phyloP scores from a whole-genome alignment of 2,888 invertebrate genomes.

The Hetaerina titia region DNA sequence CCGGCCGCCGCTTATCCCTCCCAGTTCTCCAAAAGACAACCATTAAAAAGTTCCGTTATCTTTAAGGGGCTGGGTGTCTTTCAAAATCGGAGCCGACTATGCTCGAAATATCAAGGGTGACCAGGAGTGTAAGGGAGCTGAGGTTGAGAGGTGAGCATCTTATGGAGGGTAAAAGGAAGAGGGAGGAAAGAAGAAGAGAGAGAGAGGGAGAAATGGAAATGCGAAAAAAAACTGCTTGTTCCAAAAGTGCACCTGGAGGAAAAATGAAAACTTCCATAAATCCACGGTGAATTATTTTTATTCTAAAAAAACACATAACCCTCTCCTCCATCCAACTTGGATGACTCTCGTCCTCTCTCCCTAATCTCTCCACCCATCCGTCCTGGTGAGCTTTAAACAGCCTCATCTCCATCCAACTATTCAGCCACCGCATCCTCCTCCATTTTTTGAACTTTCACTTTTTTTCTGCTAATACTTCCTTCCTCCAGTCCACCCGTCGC shows the following conservation, averaged over 20 bases:
- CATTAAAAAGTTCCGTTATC: no score
- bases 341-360: neutral
- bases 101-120: neutral
- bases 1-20: no score
- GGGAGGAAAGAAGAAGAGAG: neutral
- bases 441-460: neutral
- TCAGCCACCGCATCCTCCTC: neutral
- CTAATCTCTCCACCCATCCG: slow-evolving; percentile 21
- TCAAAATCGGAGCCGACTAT: neutral
- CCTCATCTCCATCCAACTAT: slow-evolving; percentile 2
- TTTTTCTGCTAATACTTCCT: slow-evolving; percentile 30
- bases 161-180: neutral
- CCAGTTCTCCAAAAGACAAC: no score
- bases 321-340: neutral
- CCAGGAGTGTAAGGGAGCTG: neutral
- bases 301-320: neutral
- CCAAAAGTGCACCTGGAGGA: neutral
- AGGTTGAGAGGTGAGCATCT: no score
- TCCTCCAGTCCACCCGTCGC: neutral
- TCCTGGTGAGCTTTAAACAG: neutral
- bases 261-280: slow-evolving; percentile 15
- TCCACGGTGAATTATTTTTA: neutral
- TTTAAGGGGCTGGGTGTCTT: no score
- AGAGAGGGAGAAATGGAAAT: neutral
- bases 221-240: neutral